phyloP scores from a whole-genome alignment of 2,113 vertebrate genomes.

The Centropristis striata region DNA sequence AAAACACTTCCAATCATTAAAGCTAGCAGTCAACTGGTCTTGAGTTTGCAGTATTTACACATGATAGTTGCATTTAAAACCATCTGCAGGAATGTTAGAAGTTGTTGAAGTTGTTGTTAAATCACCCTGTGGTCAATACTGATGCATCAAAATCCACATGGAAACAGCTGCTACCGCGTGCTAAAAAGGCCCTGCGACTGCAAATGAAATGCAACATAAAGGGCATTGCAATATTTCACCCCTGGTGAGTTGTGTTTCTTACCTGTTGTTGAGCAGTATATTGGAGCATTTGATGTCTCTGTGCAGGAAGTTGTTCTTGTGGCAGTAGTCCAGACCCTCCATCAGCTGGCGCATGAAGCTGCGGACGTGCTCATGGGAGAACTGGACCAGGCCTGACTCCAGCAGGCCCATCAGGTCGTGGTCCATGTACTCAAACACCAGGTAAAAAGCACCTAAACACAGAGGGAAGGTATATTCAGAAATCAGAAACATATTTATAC shows the following conservation, averaged over 20 bases:
- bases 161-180: background rate
- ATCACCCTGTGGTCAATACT: background rate
- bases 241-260: background rate
- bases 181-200: background rate
- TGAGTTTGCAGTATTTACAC: conserved; percentile 2
- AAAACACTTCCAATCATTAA: conserved; percentile 23
- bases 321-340: conserved; percentile 99
- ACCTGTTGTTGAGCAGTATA: conserved; percentile 98
- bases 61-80: conserved; percentile 24
- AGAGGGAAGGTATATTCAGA: background rate
- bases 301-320: conserved; percentile 99
- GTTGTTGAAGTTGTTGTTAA: background rate
- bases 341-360: conserved; percentile 99
- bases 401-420: conserved; percentile 99
- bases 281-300: conserved; percentile 99
- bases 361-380: conserved; percentile 97
- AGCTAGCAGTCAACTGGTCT: background rate
- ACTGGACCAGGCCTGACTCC: conserved; percentile 97
- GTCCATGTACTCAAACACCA: conserved; percentile 99
- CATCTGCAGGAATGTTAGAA: background rate
- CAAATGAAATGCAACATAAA: background rate
- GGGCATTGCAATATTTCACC: background rate
- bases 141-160: background rate
- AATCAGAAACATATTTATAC: background rate
- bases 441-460: conserved; percentile 93